These are phyloP conservation scores for Apis florea DNA, from an alignment of 1,140 invertebrate genomes.

Conservation along the genomic window DNA sequence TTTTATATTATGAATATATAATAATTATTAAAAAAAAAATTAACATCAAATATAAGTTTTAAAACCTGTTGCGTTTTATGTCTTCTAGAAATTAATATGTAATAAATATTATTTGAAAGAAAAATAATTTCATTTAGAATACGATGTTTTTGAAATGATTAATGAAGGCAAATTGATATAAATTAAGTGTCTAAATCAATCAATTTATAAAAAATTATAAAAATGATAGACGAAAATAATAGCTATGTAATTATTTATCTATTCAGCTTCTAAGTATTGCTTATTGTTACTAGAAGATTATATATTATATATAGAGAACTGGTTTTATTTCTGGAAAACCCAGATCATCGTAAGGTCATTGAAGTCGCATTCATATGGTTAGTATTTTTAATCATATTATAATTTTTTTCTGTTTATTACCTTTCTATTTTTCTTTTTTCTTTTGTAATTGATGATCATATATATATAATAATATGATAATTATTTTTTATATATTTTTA, in stretches of 20 bases:
- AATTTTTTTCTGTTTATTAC: neutral
- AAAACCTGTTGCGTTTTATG: neutral
- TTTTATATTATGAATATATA: too few species aligned
- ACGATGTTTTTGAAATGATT: neutral
- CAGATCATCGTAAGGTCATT: conserved; percentile 36
- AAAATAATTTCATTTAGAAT: neutral
- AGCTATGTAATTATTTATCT: neutral
- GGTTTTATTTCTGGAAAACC: conserved; percentile 56
- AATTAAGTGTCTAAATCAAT: neutral
- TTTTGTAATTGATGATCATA: neutral
- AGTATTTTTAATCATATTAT: neutral
- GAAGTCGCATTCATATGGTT: neutral
- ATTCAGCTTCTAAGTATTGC: neutral
- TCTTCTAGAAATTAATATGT: neutral
- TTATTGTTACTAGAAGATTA: neutral
- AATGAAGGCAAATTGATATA: neutral
- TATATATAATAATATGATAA: neutral
- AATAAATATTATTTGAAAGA: neutral
- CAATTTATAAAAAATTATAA: too few species aligned
- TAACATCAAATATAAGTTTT: neutral
- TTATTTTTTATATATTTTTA: neutral
- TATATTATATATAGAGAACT: neutral
- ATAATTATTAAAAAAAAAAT: neutral
- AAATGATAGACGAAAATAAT: neutral
- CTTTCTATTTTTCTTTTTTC: neutral